Evolutionary conservation across 1,140 invertebrate species (phyloP), one percentile per base, ranked within the genome.

Genomic region (Aphelinus atriplicis): DNA sequence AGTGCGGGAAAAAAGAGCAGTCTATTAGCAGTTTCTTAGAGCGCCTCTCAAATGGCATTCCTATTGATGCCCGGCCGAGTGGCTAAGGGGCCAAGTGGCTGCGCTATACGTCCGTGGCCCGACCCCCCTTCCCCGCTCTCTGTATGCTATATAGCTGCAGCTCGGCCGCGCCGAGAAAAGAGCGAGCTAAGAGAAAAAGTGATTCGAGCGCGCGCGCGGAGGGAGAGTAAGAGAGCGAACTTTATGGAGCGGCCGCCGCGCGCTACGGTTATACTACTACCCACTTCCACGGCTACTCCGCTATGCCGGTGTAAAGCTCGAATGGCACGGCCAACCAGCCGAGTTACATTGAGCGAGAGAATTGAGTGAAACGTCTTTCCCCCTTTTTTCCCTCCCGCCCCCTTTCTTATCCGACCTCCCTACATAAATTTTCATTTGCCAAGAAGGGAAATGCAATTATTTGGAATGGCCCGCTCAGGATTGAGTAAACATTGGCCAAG

Each of bases 11-110:
- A 9, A 53, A 53, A 53, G 9, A 53, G 51, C 50, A 78, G 80
- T 83, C 81, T 81, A 84, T 83, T 84, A 85, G 79, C 81, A 85
- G 82, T 83, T 82, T 83, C 84, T 82, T 84, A 83, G 81, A 81
- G 79, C 81, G 81, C 77, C 81, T 83, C 66, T 80, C 79, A 80
- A 83, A 80, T 81, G 80, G 79, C 78, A 81, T 81, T 83, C 77
- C 80, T 80, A 82, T 81, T 82, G 83, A 84, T 81, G 81, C 78
- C 74, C 67, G 45, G 10, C 46, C 10, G 57, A 74, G 72, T 53
- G 57, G 3, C 1, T 2, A 50, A 60, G 80, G 70, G 76, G 65
- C 64, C 68, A 73, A 60, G 58, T 60, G 26, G 9, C 51, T 53
- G 26, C 26, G 26, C 26, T 26, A 26, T 26, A 26, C 26, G 26